Base-by-base conservation (phyloP, 1,140 invertebrate genomes). In the Microplitis mediator region DNA sequence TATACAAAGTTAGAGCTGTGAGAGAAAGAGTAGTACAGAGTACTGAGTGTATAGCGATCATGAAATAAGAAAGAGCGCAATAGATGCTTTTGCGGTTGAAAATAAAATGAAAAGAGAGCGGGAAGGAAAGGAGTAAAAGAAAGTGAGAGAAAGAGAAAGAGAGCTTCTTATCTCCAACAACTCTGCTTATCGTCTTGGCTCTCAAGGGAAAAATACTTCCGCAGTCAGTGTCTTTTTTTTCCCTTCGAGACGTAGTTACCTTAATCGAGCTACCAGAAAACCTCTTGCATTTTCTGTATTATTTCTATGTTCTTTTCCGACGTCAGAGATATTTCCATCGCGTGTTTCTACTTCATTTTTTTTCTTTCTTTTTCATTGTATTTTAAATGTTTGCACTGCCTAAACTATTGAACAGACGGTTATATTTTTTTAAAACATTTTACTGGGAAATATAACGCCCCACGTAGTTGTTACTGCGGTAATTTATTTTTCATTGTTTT, bases 191-290 rank as follows among this genome's bases (percentile, higher is more conserved):
- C 71, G 52, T 72, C 71, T 56, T 50, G 36, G 36, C 45, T 23
- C 71, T 62, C 71, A 34, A 50, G 71, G 64, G 71, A 72, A 58
- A 67, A 72, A 72, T 72, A 60, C 70, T 51, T 70, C 68, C 68
- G 56, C 58, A 70, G 56, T 70, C 60, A 31, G 36, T 50, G 14
- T 50, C 60, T 51, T 62, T 70, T 70, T 45, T 61, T 62, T 34
- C 51, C 32, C 34, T 56, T 63, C 61, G 50, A 64, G 69, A 72
- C 70, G 63, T 54, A 54, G 70, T 72, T 72, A 72, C 70, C 63
- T 72, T 32, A 72, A 72, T 66, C 62, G 70, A 58, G 50, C 51
- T 52, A 56, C 51, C 45, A 52, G 31, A 63, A 64, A 35, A 64
- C 35, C 34, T 36, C 65, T 67, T 51, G 13, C 16, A 34, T 13